Evolutionary conservation across 2,888 invertebrate species (phyloP), one percentile per base, ranked within the genome.

Genomic region (Myopa testacea): DNA sequence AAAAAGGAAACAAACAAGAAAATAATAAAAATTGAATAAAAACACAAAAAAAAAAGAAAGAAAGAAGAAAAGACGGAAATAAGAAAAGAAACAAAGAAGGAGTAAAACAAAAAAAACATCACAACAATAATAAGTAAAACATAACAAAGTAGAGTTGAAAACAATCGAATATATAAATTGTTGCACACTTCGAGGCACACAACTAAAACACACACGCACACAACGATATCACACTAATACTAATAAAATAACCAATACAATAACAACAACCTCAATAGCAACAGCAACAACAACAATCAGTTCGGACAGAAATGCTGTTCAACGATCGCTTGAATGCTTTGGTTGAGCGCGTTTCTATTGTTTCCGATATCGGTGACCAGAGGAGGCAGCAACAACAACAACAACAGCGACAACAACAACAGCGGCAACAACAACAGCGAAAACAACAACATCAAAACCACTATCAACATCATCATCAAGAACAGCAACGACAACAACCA

Each of bases 391-490:
- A 55, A 34, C 55, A 16, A 7, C 52, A 55, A 58, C 19, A 58
- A 2, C 55, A 70, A 68, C 68, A n/a, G 4, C 37, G 4, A 16
- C 68, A 68, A 4, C 40, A 40, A 68, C 38, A 68, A 16, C 68
- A 40, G 4, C 45, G 4, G 19, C 40, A 45, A 14, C 50, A 72
- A 60, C n/a, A 14, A 65, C 40, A 14, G n/a, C 60, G 26, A 38
- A 14, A 62, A n/a, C 37, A 62, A 40, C 70, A 60, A 37, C 40
- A 78, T 75, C 75, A 77, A 79, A 26, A 69, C 52, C 50, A 52
- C 12, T 38, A 73, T 38, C 60, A 73, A 52, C 73, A 73, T 40
- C 58, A 72, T 2, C 38, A 45, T 12, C 40, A 26, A 55, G 7
- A 19, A 26, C 10, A 14, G 40, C n/a, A 60, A 38, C 60, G 67